Evolutionary conservation across 1,140 invertebrate genomes (phyloP).

Genomic region (Ctenoplectra terminalis): DNA sequence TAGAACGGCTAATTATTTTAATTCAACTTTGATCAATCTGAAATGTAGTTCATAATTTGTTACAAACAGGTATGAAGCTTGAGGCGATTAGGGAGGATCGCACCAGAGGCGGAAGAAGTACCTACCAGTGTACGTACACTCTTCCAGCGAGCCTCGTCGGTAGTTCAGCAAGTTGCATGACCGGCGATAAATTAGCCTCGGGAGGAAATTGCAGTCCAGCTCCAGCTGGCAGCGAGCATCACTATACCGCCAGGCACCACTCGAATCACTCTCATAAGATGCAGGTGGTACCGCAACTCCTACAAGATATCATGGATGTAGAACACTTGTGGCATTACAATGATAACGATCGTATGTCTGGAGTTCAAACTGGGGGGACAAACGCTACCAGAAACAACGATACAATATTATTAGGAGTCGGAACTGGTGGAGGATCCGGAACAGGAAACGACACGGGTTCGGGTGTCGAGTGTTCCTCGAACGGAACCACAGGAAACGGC

Average conservation of each 20-base stretch:
- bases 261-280: slow-evolving; percentile 81
- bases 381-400: slow-evolving; percentile 36
- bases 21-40: too few species aligned
- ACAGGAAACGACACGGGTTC: slow-evolving; percentile 41
- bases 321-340: slow-evolving; percentile 97
- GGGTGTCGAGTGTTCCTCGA: slow-evolving; percentile 52
- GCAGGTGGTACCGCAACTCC: slow-evolving; percentile 79
- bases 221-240: slow-evolving; percentile 77
- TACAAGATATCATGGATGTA: slow-evolving; percentile 96
- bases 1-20: too few species aligned
- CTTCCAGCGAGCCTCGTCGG: slow-evolving; percentile 88
- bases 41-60: background rate
- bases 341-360: slow-evolving; percentile 83
- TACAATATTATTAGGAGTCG: slow-evolving; percentile 34
- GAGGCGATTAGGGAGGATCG: slow-evolving; percentile 98
- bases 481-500: slow-evolving; percentile 77
- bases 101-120: slow-evolving; percentile 96
- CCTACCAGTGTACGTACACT: slow-evolving; percentile 96
- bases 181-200: slow-evolving; percentile 75
- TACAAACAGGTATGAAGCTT: slow-evolving; percentile 89
- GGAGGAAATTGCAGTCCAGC: slow-evolving; percentile 79
- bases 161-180: slow-evolving; percentile 78
- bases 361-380: slow-evolving; percentile 51
- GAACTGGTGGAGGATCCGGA: slow-evolving; percentile 33
- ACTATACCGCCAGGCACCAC: slow-evolving; percentile 77